Conservation (phyloP, 2,888 invertebrate genomes). For the Rutpela maculata region DNA sequence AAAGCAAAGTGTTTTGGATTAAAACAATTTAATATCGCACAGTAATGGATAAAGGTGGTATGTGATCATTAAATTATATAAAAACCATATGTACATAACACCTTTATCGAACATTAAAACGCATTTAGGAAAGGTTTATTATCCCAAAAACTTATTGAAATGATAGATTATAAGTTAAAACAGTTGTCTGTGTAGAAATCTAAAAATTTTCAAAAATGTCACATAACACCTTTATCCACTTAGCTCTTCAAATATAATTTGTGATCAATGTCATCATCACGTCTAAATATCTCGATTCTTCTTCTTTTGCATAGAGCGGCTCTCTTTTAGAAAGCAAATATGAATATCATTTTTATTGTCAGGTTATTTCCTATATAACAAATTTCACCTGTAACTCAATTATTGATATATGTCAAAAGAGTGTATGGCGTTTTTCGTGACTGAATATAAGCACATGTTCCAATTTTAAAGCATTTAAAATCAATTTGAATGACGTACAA, state of each 20-base stretch:
- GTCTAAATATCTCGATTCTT: neutral
- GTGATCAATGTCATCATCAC: neutral
- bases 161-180: no score
- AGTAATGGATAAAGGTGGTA: no score
- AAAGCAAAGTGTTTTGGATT: no score
- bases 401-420: conserved; percentile 35
- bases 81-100: no score
- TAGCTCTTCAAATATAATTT: neutral
- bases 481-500: conserved; percentile 36
- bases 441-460: conserved; percentile 30
- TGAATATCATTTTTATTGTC: conserved; percentile 18
- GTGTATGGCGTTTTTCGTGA: conserved; percentile 20
- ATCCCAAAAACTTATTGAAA: no score
- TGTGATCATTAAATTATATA: no score
- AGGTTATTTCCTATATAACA: conserved; percentile 14
- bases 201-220: no score
- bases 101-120: no score
- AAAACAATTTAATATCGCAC: no score
- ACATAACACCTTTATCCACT: no score
- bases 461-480: conserved; percentile 30
- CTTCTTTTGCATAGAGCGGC: neutral
- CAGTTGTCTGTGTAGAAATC: no score
- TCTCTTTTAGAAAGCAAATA: neutral
- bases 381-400: conserved; percentile 30
- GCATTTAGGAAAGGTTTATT: no score